Evolutionary conservation across 1,140 invertebrate genomes (phyloP), one percentile per base, ranked within the genome.

Genomic region (Nymphalis io): DNA sequence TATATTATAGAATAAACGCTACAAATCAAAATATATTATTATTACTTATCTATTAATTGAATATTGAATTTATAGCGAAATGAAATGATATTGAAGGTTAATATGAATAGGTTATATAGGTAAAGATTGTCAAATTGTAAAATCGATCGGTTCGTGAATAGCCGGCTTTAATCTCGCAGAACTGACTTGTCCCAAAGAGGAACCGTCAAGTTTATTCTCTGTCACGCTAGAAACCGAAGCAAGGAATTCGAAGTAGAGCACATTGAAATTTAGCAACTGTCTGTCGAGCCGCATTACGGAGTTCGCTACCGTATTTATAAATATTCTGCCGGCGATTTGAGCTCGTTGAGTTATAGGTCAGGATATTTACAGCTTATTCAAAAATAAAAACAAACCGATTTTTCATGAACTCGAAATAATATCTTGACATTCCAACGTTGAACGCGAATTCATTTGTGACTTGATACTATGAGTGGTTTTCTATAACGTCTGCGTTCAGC

Each of bases 261-360:
- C 82, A 86, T 87, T 91, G 88, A 90, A 88, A 91, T 90, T 88
- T 90, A 88, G 88, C 88, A 90, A 89, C 87, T 91, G 88, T 84
- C 86, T 89, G 85, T 88, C 85, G 80, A 72, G 74, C 72, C 81
- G 82, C 82, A 86, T 91, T 89, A 89, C 87, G 65, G 81, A 82
- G 76, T 88, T 76, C 73, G 82, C 85, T 86, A 81, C 82, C 80
- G 82, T 91, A 89, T 91, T 89, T 89, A 89, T 89, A 89, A 89
- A 89, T 89, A 88, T 86, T 89, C 83, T 68, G 72, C 69, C 75
- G 81, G 83, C 82, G 81, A 83, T 82, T 87, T 84, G 75, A 82
- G 78, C 78, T 70, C 77, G 78, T 78, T 81, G 81, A 87, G 77
- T 88, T 84, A 88, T 87, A 87, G 84, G 80, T 88, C 82, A 87